Base-by-base conservation (phyloP, 92 coral and sea anemone genomes). In the Phenganax stokvisi region DNA sequence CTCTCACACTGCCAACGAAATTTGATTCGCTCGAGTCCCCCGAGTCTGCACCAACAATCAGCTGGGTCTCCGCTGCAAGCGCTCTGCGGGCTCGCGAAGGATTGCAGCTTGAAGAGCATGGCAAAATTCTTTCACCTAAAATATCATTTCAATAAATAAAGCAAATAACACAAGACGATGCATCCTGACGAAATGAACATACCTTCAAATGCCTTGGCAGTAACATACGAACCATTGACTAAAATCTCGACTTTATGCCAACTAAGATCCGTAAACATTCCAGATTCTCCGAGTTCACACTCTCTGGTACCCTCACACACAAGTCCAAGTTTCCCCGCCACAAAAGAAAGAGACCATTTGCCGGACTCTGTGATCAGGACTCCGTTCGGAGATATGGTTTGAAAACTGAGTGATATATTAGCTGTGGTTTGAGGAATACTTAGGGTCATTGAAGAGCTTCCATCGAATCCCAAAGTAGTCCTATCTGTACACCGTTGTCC, bases 401-500 rank as follows among this genome's bases (percentile, higher is more conserved):
- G 87, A 57, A 92, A 94, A 86, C 91, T 90, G 25, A 94, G 84
- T n/a, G 91, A 90, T 17, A 94, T 25, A 64, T 85, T 84, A 58
- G 89, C 71, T 8, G 51, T 31, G 10, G 25, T 57, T 63, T 72
- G 82, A 53, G 77, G 75, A 37, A 89, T 61, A 30, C 64, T 74
- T 58, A 92, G 31, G 9, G 76, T 85, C 98, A 94, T 90, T 63
- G 77, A 85, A 11, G 97, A 90, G 2, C 92, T 83, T 54, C 94
- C 98, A 80, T 86, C 89, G 79, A 94, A 84, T 16, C 98, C 89
- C 25, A 94, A 62, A 12, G 97, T 92, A 7, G 98, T 94, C 61
- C 85, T 83, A 57, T 94, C 87, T 80, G 84, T 86, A 71, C 98
- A 94, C 56, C 56, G 87, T 58, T 73, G 10, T 51, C 98, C 98